Evolutionary conservation across 2,113 vertebrate species (phyloP), one percentile per base, ranked within the genome.

Genomic region (Scytalopus superciliaris): DNA sequence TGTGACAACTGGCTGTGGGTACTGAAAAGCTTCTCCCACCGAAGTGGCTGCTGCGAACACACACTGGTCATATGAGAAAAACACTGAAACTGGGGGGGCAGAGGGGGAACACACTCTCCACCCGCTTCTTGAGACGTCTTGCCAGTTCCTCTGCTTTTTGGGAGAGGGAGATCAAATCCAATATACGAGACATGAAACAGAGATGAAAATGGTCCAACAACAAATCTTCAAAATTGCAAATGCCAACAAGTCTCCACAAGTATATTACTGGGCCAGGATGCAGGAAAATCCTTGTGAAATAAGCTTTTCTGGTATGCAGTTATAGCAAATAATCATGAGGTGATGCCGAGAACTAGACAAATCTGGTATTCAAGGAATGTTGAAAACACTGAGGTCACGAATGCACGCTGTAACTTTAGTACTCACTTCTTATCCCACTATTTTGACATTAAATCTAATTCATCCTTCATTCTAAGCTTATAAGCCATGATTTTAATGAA

Each of bases 221-320:
- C 87, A 93, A 91, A 96, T 94, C 94, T 96, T 97, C 40, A 79
- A 96, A 95, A 96, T 47, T 95, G 59, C 82, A 97, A 74, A 94
- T 83, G 85, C 90, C 94, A 96, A 80, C 93, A 93, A 92, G 90
- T 86, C 93, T 88, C 85, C 82, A 67, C 75, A 93, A 95, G 90
- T 91, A 89, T 70, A 90, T 94, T 81, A 84, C 68, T 68, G 39
- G 55, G 94, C 45, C 92, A 97, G 77, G 94, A 87, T 30, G 88
- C 92, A 97, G 91, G 92, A 89, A 92, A 95, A 96, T 87, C 80
- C 81, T 85, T 95, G 91, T 97, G 94, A 97, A 97, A 93, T 91
- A 96, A 94, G 68, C 81, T 96, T 97, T 97, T 92, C 84, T 97
- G 96, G 93, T 95, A 97, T 97, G 96, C 25, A 50, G 87, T 95